Conservation (phyloP, 2,888 invertebrate species). For the Autographa pulchrina region DNA sequence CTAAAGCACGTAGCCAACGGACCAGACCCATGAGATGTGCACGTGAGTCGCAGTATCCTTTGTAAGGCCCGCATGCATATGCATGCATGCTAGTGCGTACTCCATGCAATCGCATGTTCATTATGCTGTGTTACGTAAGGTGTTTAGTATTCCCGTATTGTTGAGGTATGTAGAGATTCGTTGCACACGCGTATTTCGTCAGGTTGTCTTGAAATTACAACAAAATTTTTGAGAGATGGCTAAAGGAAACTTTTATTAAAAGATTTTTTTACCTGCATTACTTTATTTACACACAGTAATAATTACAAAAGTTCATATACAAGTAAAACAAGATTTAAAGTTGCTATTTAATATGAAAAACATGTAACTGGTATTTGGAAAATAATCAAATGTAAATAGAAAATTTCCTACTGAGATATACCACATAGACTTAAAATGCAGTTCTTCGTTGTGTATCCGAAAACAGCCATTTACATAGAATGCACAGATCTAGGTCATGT, state of each 20-base stretch:
- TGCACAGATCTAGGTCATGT: not conserved
- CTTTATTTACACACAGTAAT: no score
- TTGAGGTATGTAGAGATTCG: not conserved
- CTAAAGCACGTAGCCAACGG: not conserved
- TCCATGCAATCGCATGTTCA: not conserved
- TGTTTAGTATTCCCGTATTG: not conserved
- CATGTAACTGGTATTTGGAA: no score
- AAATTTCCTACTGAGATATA: no score
- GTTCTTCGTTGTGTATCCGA: not conserved
- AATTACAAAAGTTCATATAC: no score
- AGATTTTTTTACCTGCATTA: no score
- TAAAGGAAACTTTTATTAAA: no score
- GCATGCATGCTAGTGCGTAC: not conserved
- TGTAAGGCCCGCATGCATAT: constrained; percentile 2
- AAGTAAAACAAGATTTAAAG: no score
- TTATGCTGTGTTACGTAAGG: not conserved
- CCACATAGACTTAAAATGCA: not conserved
- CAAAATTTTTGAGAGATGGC: not conserved
- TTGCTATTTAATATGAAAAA: no score
- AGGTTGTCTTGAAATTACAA: not conserved
- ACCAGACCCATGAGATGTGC: not conserved
- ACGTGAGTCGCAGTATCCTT: not conserved
- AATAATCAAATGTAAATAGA: no score
- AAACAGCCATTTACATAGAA: not conserved
- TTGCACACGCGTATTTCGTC: not conserved